Base-by-base conservation (phyloP, 2,888 invertebrate species). In the Meghimatium bilineatum region DNA sequence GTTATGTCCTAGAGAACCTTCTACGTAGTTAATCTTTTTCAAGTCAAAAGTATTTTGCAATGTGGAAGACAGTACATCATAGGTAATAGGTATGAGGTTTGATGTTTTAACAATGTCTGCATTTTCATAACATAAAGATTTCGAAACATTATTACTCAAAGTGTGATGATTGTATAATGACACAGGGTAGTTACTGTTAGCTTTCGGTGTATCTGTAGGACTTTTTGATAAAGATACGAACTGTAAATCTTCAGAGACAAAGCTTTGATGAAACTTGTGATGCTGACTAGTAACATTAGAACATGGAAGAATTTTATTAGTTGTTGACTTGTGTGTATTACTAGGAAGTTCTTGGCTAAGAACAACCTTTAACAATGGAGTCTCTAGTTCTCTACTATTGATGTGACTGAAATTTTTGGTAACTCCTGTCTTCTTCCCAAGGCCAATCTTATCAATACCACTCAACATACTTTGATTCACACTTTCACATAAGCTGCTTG, bases 401-500 rank as follows among this genome's bases (percentile, higher is more conserved):
- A 44, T 32, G 36, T 76, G 75, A 38, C 14, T 69, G 0, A 63
- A 34, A 29, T 66, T 32, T 8, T 29, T 29, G 0, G 56, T 29
- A 0, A 6, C 44, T 63, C 26, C 6, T 12, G 38, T 10, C 32
- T 36, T 71, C 66, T 76, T 67, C 23, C 66, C 74, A 44, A 63
- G 20, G 23, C 76, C 38, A n/a, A 69, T 76, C 56, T 60, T 77
- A 29, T 78, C 78, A 23, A 83, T 77, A 17, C 83, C 83, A 72
- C 78, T 83, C 12, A 83, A 23, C 60, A 83, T 83, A 69, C 77
- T 78, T 2, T 80, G 80, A 38, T 84, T 79, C 29, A 36, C 38
- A 63, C 80, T 79, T 20, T 80, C 66, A 49, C 34, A 75, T 8
- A 67, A 32, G 44, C 83, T 83, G 60, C 63, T 84, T 0, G 74